These are phyloP conservation scores for Silvanus unidentatus DNA, from an alignment of 2,888 invertebrate species.

Conservation along the genomic window DNA sequence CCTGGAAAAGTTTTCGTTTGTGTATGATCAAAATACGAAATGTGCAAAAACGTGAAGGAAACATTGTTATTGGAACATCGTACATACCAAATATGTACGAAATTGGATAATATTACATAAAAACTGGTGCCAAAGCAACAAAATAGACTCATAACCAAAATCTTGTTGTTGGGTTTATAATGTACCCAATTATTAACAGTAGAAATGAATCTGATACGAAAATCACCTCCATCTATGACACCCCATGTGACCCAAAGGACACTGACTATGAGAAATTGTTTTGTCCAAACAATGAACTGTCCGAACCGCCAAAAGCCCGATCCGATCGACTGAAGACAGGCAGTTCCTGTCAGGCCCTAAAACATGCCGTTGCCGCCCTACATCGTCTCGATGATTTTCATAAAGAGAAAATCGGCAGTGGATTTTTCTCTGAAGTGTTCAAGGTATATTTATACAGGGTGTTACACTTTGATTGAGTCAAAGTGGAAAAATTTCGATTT, in stretches of 20 bases:
- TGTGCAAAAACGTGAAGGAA: neutral
- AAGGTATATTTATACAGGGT: constrained; percentile 63
- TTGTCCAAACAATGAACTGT: constrained; percentile 44
- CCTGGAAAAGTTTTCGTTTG: neutral
- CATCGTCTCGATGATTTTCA: constrained; percentile 91
- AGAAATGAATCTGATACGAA: constrained; percentile 33
- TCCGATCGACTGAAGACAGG: constrained; percentile 59
- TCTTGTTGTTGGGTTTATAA: constrained; percentile 17
- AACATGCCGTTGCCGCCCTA: constrained; percentile 85
- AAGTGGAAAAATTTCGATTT: constrained; percentile 12
- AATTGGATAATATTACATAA: constrained; percentile 44
- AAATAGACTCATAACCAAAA: neutral
- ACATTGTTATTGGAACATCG: constrained; percentile 18
- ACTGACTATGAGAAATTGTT: constrained; percentile 41
- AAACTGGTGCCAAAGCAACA: constrained; percentile 5
- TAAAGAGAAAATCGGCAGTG: constrained; percentile 87
- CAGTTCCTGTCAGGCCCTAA: constrained; percentile 81
- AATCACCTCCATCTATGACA: constrained; percentile 43
- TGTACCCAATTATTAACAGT: constrained; percentile 33
- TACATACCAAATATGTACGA: constrained; percentile 42
- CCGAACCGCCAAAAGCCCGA: constrained; percentile 40
- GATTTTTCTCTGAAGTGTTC: constrained; percentile 96
- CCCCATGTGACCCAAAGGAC: constrained; percentile 43
- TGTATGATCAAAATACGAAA: neutral
- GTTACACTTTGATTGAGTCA: constrained; percentile 11